Base-by-base conservation (phyloP, 2,797 vertebrate genomes). In the Delichon dasypus region DNA sequence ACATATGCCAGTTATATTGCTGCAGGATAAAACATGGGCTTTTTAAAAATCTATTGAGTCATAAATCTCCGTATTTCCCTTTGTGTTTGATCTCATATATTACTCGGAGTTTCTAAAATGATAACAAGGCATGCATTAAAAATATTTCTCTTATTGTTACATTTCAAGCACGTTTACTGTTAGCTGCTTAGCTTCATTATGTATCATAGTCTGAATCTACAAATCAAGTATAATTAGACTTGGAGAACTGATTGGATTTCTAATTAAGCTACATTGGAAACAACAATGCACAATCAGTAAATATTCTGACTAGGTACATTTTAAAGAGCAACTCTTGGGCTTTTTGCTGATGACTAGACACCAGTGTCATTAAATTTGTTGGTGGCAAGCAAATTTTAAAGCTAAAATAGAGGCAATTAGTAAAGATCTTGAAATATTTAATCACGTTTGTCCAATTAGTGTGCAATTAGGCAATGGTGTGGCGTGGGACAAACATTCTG, bases 341-440 rank as follows among this genome's bases (percentile, higher is more conserved):
- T 98, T 98, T 99, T 98, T 99, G 99, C 99, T 99, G 99, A 99
- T 99, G 99, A 99, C 99, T 98, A 98, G 98, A 98, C 98, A 98
- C 98, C 98, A 98, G 97, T 98, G 98, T 98, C 98, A 98, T 98
- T 98, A 98, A 98, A 98, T 98, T 98, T 98, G 98, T 98, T 99
- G 98, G 98, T 98, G 98, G 98, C 98, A 99, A 98, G 98, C 99
- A 99, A 98, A 98, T 99, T 99, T 99, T 99, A 98, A 98, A 99
- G 98, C 98, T 99, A 99, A 99, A 99, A 99, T 99, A 99, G 99
- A 98, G 98, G 98, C 98, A 99, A 99, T 99, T 99, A 99, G 98
- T 98, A 98, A 98, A 98, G 98, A 99, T 99, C 98, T 99, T 98
- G 98, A 99, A 99, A 99, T 99, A 99, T 99, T 99, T 99, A 99